These are phyloP conservation scores for Corynorhinus townsendii DNA, from an alignment of 2,113 vertebrate species.

Conservation along the genomic window DNA sequence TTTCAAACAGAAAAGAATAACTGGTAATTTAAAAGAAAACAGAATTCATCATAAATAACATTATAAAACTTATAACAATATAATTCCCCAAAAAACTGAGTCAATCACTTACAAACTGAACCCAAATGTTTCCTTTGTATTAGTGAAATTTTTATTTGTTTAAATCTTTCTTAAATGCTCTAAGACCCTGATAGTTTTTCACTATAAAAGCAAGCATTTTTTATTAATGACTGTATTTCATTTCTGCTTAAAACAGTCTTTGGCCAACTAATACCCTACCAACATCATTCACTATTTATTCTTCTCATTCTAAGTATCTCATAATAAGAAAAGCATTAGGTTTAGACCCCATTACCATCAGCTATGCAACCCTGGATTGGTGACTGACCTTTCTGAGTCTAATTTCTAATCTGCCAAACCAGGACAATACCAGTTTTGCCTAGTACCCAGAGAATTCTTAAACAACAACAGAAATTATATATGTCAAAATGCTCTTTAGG, in stretches of 20 bases:
- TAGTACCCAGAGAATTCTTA: not conserved
- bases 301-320: not conserved
- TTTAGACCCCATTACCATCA: not conserved
- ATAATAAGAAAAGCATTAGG: not conserved
- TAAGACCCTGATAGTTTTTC: not conserved
- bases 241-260: slow-evolving; percentile 27
- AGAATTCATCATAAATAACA: not conserved
- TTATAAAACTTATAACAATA: not conserved
- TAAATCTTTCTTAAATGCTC: not conserved
- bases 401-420: not conserved
- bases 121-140: not conserved
- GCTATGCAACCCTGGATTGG: not conserved
- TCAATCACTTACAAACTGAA: slow-evolving; percentile 11
- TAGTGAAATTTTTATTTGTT: slow-evolving; percentile 4
- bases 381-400: not conserved
- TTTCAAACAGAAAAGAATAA: not conserved
- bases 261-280: not conserved
- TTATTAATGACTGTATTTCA: not conserved
- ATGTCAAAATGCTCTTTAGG: not conserved
- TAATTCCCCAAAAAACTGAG: not conserved
- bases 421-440: not conserved
- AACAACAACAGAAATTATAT: not conserved
- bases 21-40: not conserved
- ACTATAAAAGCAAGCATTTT: not conserved
- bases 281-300: not conserved